These are phyloP conservation scores for Herpetotheres cachinnans DNA, from an alignment of 2,113 vertebrate species.

Conservation along the genomic window DNA sequence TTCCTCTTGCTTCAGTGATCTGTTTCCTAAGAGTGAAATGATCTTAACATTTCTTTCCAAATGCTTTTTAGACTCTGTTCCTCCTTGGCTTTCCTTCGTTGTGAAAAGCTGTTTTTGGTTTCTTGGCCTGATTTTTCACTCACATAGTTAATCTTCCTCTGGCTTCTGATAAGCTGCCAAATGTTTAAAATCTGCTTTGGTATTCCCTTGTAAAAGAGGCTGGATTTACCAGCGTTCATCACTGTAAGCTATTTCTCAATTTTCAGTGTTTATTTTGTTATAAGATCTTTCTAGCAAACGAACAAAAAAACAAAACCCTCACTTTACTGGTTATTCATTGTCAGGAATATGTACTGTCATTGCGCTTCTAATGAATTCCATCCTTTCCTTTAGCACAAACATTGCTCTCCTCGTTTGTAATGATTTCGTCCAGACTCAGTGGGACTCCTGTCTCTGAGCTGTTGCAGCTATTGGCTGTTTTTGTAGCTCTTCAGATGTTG, in stretches of 20 bases:
- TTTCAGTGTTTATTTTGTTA: slow-evolving; percentile 40
- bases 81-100: slow-evolving; percentile 15
- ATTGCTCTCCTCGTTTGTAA: not conserved
- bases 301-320: not conserved
- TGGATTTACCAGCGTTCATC: slow-evolving; percentile 34
- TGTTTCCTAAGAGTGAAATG: slow-evolving; percentile 16
- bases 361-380: slow-evolving; percentile 23
- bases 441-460: slow-evolving; percentile 5
- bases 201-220: slow-evolving; percentile 50
- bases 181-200: slow-evolving; percentile 50
- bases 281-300: not conserved
- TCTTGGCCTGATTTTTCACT: slow-evolving; percentile 59
- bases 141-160: slow-evolving; percentile 58
- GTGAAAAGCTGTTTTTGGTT: slow-evolving; percentile 53
- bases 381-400: slow-evolving; percentile 19
- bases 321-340: not conserved
- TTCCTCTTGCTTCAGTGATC: slow-evolving; percentile 9
- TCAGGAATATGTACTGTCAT: not conserved
- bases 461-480: not conserved
- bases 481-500: not conserved
- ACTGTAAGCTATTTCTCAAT: slow-evolving; percentile 26
- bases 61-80: slow-evolving; percentile 1
- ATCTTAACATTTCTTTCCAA: slow-evolving; percentile 37
- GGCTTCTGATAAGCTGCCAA: slow-evolving; percentile 58
- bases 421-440: not conserved